Percentiles rank a stretch among this genome's conserved stretches.
phyloP scores from a whole-genome alignment of 2,113 vertebrate species.

The Rhadina sibilatrix region DNA sequence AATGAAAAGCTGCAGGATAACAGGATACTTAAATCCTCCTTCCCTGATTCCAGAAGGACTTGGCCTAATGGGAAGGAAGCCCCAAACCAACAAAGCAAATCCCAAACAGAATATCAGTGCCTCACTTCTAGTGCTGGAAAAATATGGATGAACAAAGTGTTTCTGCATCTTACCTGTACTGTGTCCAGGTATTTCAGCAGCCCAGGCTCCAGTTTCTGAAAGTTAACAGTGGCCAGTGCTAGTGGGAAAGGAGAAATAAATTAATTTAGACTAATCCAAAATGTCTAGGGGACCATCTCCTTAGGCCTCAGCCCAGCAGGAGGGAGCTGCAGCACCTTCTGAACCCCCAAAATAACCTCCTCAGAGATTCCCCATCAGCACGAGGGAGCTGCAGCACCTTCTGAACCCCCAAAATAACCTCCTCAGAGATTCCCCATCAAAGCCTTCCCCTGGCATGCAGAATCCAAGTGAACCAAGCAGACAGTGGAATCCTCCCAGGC shows the following conservation, averaged over 20 bases:
- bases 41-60: background rate
- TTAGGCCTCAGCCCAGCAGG: background rate
- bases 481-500: background rate
- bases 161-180: slow-evolving; percentile 74
- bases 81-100: background rate
- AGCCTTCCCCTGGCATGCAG: background rate
- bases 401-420: background rate
- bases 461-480: background rate
- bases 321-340: background rate
- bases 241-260: background rate
- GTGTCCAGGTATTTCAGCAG: slow-evolving; percentile 74
- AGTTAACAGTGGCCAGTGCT: slow-evolving; percentile 86
- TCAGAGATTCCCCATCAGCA: background rate
- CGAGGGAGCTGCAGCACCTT: background rate
- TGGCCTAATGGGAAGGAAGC: background rate
- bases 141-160: background rate
- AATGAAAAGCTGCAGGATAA: background rate
- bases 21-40: background rate
- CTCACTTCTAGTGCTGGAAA: background rate
- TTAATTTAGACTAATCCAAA: background rate
- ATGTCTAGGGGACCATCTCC: background rate
- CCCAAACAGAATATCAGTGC: background rate
- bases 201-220: slow-evolving; percentile 82
- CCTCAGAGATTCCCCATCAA: background rate
- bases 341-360: background rate